These are phyloP conservation scores for Nannoperca australis DNA, from an alignment of 2,797 vertebrate genomes.

Conservation along the genomic window DNA sequence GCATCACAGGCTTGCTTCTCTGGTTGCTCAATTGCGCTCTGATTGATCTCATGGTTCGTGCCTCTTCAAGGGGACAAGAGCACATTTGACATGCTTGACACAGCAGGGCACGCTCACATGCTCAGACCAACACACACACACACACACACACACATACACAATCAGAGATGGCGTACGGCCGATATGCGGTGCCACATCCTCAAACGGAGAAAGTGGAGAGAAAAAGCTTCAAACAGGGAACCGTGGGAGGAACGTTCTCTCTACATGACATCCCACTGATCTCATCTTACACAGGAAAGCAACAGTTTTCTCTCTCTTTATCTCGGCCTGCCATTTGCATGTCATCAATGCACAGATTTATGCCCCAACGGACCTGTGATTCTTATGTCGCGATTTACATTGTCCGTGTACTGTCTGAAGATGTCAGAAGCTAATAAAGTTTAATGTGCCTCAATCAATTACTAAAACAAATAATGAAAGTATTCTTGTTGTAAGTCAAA, in stretches of 20 bases:
- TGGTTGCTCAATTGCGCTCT: slow-evolving; percentile 58
- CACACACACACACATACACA: slow-evolving; percentile 5
- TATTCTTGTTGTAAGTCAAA: background rate
- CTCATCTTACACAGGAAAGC: slow-evolving; percentile 42
- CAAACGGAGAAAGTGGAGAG: slow-evolving; percentile 38
- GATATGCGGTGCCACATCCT: slow-evolving; percentile 35
- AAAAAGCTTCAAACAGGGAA: slow-evolving; percentile 47
- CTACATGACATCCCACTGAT: slow-evolving; percentile 42
- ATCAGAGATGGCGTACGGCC: slow-evolving; percentile 36
- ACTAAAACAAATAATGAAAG: background rate
- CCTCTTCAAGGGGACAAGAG: slow-evolving; percentile 70
- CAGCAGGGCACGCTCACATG: slow-evolving; percentile 29
- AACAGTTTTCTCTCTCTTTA: slow-evolving; percentile 20
- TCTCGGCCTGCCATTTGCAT: slow-evolving; percentile 12
- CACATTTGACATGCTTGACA: slow-evolving; percentile 73
- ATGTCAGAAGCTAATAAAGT: background rate
- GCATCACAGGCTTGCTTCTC: slow-evolving; percentile 50
- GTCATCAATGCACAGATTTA: slow-evolving; percentile 10
- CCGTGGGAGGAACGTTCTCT: slow-evolving; percentile 38
- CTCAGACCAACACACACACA: background rate
- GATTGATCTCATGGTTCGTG: slow-evolving; percentile 70
- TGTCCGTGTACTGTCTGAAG: background rate
- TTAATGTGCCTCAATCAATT: background rate
- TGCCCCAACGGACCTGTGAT: background rate
- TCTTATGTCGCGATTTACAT: background rate